Evolutionary conservation across 2,113 vertebrate genomes (phyloP).

Genomic region (Eulacestoma nigropectus): DNA sequence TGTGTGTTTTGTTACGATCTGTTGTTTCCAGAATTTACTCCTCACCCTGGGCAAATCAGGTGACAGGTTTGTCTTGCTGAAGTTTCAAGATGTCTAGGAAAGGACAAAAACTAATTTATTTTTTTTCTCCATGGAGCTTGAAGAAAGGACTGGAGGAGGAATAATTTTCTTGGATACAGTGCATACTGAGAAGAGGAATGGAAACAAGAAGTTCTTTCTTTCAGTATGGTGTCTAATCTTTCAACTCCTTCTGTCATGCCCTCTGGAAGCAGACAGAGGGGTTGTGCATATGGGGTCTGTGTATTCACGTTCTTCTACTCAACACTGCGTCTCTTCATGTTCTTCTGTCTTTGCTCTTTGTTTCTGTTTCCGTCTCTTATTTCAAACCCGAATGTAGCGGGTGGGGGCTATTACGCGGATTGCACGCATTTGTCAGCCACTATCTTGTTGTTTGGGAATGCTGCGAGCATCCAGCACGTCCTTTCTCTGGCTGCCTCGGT

Average conservation of each 20-base stretch:
- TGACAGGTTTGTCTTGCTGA: not conserved
- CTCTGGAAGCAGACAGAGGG: not conserved
- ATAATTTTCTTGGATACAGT: not conserved
- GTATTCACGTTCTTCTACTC: not conserved
- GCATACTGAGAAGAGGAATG: not conserved
- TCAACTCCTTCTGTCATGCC: not conserved
- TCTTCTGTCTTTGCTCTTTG: not conserved
- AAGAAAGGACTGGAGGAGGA: not conserved
- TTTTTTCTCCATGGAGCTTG: not conserved
- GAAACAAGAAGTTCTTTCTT: not conserved
- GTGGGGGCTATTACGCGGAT: not conserved
- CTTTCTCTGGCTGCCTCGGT: not conserved
- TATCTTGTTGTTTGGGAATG: not conserved
- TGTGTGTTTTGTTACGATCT: not conserved
- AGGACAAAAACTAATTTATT: not conserved
- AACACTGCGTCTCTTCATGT: not conserved
- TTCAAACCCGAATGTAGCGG: not conserved
- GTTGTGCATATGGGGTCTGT: rapidly evolving
- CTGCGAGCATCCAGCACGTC: not conserved
- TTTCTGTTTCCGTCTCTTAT: not conserved
- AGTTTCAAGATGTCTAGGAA: not conserved
- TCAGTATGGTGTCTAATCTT: not conserved
- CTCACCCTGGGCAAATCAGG: not conserved
- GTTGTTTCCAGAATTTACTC: not conserved
- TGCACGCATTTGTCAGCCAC: not conserved